Percentiles rank a stretch among this genome's conserved stretches.
These are phyloP conservation scores for Quadroppia sp. DNA, from an alignment of 2,888 invertebrate genomes.

Conservation along the genomic window DNA sequence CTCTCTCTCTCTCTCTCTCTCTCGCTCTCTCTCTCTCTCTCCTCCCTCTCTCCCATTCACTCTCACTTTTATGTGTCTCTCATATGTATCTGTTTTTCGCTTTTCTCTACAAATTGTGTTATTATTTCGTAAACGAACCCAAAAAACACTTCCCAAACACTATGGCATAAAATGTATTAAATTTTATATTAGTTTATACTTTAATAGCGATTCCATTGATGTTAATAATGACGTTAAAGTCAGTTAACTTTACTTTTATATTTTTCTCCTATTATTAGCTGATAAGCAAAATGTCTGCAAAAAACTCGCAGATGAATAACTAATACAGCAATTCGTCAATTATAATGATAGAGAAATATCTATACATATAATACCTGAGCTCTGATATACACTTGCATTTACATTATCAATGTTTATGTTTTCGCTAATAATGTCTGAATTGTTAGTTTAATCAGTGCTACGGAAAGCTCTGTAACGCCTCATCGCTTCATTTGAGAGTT, in stretches of 20 bases:
- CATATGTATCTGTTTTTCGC: background rate
- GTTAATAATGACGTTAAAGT: slow-evolving; percentile 33
- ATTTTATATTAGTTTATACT: background rate
- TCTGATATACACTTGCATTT: background rate
- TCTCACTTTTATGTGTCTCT: background rate
- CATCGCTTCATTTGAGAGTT: slow-evolving; percentile 30
- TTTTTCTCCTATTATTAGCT: background rate
- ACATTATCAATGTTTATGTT: slow-evolving; percentile 17
- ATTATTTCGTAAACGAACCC: background rate
- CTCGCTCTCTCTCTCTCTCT: background rate
- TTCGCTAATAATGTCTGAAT: slow-evolving; percentile 28
- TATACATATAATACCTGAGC: background rate
- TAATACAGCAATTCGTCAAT: slow-evolving; percentile 29
- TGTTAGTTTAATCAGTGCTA: slow-evolving; percentile 28
- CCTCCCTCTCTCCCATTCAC: background rate
- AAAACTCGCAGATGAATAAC: slow-evolving; percentile 15
- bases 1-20: background rate
- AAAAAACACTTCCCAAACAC: background rate
- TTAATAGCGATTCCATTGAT: background rate
- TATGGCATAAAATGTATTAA: background rate
- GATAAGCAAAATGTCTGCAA: background rate
- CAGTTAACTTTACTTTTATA: background rate
- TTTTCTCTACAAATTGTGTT: background rate
- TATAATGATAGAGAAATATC: background rate
- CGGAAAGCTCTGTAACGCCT: slow-evolving; percentile 25